Conservation (phyloP, 2,113 vertebrate species). For the Sinocyclocheilus rhinocerous region DNA sequence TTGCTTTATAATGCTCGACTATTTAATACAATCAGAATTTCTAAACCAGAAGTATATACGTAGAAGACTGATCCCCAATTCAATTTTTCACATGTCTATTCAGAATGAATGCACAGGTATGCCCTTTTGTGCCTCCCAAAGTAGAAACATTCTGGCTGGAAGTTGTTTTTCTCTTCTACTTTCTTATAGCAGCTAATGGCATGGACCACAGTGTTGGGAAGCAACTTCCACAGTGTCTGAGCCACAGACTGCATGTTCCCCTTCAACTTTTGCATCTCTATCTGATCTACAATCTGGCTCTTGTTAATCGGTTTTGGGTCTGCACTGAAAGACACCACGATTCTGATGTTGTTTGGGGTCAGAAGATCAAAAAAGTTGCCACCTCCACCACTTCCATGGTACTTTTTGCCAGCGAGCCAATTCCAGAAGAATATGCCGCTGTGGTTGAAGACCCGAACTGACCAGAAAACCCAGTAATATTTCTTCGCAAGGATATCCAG, state of each 20-base stretch:
- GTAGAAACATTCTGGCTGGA: slow-evolving; percentile 74
- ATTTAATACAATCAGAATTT: background rate
- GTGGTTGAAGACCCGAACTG: slow-evolving; percentile 72
- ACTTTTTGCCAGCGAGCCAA: slow-evolving; percentile 79
- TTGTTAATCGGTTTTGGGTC: slow-evolving; percentile 74
- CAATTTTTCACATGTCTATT: slow-evolving; percentile 60
- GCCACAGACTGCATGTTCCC: slow-evolving; percentile 75
- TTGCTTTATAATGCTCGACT: background rate
- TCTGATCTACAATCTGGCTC: slow-evolving; percentile 69
- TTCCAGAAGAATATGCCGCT: slow-evolving; percentile 75
- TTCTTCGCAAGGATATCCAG: slow-evolving; percentile 72
- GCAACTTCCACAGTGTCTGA: slow-evolving; percentile 62
- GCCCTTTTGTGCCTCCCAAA: slow-evolving; percentile 73
- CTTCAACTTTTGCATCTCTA: slow-evolving; percentile 72
- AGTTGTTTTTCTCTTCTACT: slow-evolving; percentile 78
- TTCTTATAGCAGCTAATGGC: slow-evolving; percentile 77
- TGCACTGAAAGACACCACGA: slow-evolving; percentile 75
- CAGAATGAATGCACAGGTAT: slow-evolving; percentile 74
- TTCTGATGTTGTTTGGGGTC: slow-evolving; percentile 73
- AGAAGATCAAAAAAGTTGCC: slow-evolving; percentile 75
- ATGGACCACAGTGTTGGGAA: slow-evolving; percentile 75
- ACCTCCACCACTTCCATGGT: slow-evolving; percentile 70
- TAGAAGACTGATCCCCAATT: slow-evolving; percentile 26
- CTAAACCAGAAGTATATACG: background rate
- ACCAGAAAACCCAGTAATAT: slow-evolving; percentile 81